Conservation (phyloP, 2,888 invertebrate genomes). For the Lottia gigantea region DNA sequence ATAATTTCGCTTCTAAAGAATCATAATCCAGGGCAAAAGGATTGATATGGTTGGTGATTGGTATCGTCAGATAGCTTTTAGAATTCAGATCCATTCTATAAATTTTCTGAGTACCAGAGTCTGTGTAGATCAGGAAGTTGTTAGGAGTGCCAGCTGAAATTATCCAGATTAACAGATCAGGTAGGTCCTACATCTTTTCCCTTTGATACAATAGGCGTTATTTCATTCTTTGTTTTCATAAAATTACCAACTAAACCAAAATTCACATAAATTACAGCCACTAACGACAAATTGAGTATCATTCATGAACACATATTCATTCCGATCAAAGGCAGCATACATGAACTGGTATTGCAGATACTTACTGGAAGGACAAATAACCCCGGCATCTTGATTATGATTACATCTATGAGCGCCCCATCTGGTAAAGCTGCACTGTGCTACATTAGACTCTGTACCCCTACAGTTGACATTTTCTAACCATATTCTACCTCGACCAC, state of each 20-base stretch:
- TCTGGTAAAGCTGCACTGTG: conserved; percentile 33
- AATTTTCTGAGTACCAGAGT: conserved; percentile 73
- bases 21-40: conserved; percentile 87
- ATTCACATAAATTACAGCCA: no score
- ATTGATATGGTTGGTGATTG: conserved; percentile 70
- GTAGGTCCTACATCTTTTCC: no score
- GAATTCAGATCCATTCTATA: conserved; percentile 82
- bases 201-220: no score
- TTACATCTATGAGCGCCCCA: conserved; percentile 40
- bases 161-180: background rate
- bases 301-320: no score
- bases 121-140: conserved; percentile 55
- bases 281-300: no score
- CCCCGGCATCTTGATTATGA: conserved; percentile 42
- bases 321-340: no score
- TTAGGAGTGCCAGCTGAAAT: conserved; percentile 40
- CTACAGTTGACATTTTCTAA: conserved; percentile 43
- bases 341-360: background rate
- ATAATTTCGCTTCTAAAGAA: conserved; percentile 79
- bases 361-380: conserved; percentile 45
- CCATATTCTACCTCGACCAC: conserved; percentile 36
- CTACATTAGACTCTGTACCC: conserved; percentile 38
- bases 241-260: no score
- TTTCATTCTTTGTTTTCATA: no score
- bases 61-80: conserved; percentile 41